Conservation (phyloP, 2,113 vertebrate genomes). For the Apeltes quadracus region DNA sequence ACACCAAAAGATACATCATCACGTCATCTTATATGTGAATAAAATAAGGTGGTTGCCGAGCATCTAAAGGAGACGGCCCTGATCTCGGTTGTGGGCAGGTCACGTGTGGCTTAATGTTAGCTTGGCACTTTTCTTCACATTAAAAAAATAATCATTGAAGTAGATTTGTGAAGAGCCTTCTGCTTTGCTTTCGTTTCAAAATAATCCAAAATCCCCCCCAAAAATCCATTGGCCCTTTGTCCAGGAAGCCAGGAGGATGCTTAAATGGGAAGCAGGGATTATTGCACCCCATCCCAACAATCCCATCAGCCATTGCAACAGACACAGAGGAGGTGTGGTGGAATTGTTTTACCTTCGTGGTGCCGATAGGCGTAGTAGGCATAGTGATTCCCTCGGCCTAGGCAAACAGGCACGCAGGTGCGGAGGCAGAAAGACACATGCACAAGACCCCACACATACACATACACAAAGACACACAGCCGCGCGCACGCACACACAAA, state of each 20-base stretch:
- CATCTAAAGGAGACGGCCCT: background rate
- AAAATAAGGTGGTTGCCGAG: background rate
- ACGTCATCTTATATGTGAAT: background rate
- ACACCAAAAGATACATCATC: background rate
- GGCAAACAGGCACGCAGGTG: conserved; percentile 88
- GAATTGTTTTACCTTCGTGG: conserved; percentile 86
- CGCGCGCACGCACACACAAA: conserved; percentile 74
- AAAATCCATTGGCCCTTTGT: background rate
- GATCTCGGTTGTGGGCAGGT: background rate
- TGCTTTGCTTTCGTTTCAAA: background rate
- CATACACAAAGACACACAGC: conserved; percentile 78
- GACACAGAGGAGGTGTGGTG: conserved; percentile 47
- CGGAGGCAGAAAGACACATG: conserved; percentile 85
- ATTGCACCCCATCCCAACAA: background rate
- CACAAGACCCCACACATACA: conserved; percentile 74
- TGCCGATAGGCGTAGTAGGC: conserved; percentile 94
- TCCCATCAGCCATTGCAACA: conserved; percentile 36
- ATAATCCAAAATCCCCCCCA: background rate
- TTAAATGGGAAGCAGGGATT: background rate
- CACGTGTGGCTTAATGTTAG: background rate
- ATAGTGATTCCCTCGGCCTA: conserved; percentile 98
- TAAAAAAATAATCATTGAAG: background rate
- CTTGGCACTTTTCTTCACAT: background rate
- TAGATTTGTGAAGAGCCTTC: background rate
- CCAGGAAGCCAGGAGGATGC: background rate